phyloP scores from a whole-genome alignment of 2,113 vertebrate genomes.

The Paradisaea rubra region DNA sequence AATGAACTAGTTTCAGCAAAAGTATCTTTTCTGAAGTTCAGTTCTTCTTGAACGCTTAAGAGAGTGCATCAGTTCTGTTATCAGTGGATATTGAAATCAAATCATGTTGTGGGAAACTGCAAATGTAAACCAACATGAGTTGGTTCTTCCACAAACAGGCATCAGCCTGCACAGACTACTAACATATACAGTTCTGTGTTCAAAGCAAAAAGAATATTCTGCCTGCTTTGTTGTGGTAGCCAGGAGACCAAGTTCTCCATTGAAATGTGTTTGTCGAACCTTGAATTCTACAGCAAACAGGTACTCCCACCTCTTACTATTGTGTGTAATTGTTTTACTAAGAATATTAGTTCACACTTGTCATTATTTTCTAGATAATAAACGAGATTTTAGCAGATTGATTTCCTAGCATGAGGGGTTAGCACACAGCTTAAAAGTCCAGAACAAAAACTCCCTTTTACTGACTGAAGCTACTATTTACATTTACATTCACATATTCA shows the following conservation, averaged over 20 bases:
- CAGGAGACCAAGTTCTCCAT: background rate
- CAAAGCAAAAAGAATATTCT: background rate
- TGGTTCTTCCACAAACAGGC: background rate
- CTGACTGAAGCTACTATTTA: background rate
- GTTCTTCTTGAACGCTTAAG: background rate
- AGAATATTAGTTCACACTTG: background rate
- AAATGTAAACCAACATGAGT: background rate
- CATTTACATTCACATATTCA: background rate
- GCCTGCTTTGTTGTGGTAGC: conserved; percentile 24
- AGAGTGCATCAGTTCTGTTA: background rate
- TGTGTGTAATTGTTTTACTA: background rate
- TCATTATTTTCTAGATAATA: background rate
- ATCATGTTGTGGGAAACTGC: background rate
- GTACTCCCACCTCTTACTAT: background rate
- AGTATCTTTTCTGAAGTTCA: background rate
- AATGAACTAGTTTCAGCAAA: conserved; percentile 6
- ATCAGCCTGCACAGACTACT: background rate
- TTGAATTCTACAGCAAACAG: background rate
- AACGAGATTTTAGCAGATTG: background rate
- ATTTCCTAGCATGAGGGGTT: background rate
- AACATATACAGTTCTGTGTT: background rate
- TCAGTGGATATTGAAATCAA: background rate
- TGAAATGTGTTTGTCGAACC: background rate
- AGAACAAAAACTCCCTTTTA: background rate
- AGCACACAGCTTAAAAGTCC: background rate